Conservation (phyloP, 2,888 invertebrate species). For the Drosophila subquinaria region DNA sequence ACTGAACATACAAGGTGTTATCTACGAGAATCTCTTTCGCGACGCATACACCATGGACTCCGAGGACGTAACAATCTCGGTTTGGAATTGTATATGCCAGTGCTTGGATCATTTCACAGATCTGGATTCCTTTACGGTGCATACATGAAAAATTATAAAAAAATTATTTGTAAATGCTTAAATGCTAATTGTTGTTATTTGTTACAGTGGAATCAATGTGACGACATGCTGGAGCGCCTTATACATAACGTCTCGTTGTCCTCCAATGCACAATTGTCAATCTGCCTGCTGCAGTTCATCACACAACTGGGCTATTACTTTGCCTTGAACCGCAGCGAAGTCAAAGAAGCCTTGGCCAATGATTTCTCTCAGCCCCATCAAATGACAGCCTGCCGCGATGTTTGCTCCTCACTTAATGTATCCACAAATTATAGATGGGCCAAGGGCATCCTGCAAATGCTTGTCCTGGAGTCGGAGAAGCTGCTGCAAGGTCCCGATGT, state of each 20-base stretch:
- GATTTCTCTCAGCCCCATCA: conserved; percentile 42
- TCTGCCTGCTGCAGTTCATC: conserved; percentile 74
- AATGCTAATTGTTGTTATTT: background rate
- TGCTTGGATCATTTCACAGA: conserved; percentile 79
- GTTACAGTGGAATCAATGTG: conserved; percentile 83
- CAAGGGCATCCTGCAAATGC: conserved; percentile 79
- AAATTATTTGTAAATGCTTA: background rate
- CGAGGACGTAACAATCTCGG: conserved; percentile 53
- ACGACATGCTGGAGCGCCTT: conserved; percentile 82
- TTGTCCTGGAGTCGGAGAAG: conserved; percentile 79
- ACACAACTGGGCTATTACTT: conserved; percentile 73
- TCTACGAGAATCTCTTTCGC: conserved; percentile 79
- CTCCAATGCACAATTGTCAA: conserved; percentile 62
- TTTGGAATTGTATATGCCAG: conserved; percentile 82
- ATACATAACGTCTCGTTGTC: conserved; percentile 77
- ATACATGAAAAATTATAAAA: rapidly evolving
- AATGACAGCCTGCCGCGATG: conserved; percentile 53
- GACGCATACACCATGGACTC: conserved; percentile 75
- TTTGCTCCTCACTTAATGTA: conserved; percentile 66
- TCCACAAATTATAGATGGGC: conserved; percentile 83
- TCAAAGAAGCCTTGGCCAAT: conserved; percentile 51
- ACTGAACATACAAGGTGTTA: conserved; percentile 82
- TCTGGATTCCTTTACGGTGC: conserved; percentile 73
- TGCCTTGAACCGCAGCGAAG: conserved; percentile 70
- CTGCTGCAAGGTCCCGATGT: conserved; percentile 65